phyloP scores from a whole-genome alignment of 23 tunicate species.

The Ciona savignyi region DNA sequence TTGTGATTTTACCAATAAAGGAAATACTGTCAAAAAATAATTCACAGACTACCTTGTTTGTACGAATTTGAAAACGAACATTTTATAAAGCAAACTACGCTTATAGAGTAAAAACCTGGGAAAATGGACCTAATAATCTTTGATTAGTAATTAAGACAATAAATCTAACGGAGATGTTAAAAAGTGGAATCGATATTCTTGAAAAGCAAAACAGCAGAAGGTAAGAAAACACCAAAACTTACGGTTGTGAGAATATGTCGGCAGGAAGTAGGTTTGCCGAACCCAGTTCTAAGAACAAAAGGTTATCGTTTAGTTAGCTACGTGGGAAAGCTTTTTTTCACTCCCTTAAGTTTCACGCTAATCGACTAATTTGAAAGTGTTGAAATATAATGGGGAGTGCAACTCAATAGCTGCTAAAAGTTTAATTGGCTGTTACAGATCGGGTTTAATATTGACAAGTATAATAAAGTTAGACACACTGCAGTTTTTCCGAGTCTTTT shows the following conservation, averaged over 20 bases:
- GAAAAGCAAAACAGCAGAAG: too few relatives aligned
- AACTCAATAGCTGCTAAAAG: not conserved
- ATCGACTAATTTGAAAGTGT: not conserved
- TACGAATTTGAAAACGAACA: too few relatives aligned
- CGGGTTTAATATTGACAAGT: not conserved
- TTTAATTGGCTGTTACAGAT: not conserved
- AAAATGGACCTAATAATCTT: not conserved
- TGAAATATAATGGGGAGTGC: not conserved
- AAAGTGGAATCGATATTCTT: too few relatives aligned
- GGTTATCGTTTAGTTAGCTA: not conserved
- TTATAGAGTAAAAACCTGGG: too few relatives aligned
- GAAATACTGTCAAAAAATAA: too few relatives aligned
- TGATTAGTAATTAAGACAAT: not conserved
- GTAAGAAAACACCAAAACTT: too few relatives aligned
- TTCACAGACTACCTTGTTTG: too few relatives aligned
- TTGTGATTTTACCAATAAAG: too few relatives aligned
- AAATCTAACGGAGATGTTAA: not conserved
- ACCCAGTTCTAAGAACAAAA: slow-evolving; percentile 33
- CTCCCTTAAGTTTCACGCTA: too few relatives aligned
- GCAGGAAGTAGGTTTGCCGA: slow-evolving; percentile 44
- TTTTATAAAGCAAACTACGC: too few relatives aligned
- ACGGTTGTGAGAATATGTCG: slow-evolving; percentile 69
- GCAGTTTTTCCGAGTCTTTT: too few relatives aligned
- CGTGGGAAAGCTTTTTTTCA: not conserved
- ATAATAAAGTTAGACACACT: too few relatives aligned